phyloP scores from a whole-genome alignment of 2,113 vertebrate genomes.

The Peromyscus leucopus region DNA sequence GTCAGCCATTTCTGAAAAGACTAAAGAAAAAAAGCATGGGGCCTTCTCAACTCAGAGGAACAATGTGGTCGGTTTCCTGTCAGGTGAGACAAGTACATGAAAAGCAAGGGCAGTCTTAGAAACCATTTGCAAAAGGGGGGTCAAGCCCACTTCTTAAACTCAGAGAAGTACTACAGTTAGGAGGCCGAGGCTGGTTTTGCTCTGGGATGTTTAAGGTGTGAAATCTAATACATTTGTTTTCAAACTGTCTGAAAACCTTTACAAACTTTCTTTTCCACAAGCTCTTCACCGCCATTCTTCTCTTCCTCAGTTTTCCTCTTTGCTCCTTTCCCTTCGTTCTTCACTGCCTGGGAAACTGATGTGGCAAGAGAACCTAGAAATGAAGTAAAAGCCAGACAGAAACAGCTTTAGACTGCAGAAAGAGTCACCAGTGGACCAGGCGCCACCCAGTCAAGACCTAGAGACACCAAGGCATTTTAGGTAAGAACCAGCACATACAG shows the following conservation, averaged over 20 bases:
- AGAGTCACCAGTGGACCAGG: too few relatives aligned
- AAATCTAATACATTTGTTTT: conserved; percentile 88
- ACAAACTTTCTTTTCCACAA: conserved; percentile 98
- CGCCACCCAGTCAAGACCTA: background rate
- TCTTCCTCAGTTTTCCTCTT: conserved; percentile 90
- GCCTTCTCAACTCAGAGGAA: background rate
- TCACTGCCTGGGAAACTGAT: conserved; percentile 75
- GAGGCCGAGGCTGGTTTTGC: conserved; percentile 68
- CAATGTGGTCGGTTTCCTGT: background rate
- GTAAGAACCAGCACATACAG: background rate
- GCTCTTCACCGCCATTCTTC: conserved; percentile 88
- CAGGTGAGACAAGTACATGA: background rate
- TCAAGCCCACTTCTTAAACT: background rate
- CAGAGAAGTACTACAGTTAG: background rate
- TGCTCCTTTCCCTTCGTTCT: conserved; percentile 83
- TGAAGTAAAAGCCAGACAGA: conserved; percentile 52
- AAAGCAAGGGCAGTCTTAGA: background rate
- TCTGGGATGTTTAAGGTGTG: conserved; percentile 80
- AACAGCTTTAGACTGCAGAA: background rate
- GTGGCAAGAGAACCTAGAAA: conserved; percentile 82
- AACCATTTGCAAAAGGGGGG: background rate
- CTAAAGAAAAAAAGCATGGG: background rate
- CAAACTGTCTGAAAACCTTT: conserved; percentile 98
- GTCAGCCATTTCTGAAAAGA: background rate
- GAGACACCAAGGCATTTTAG: background rate